Base-by-base conservation (phyloP, 2,113 vertebrate genomes). In the Myxocyprinus asiaticus region DNA sequence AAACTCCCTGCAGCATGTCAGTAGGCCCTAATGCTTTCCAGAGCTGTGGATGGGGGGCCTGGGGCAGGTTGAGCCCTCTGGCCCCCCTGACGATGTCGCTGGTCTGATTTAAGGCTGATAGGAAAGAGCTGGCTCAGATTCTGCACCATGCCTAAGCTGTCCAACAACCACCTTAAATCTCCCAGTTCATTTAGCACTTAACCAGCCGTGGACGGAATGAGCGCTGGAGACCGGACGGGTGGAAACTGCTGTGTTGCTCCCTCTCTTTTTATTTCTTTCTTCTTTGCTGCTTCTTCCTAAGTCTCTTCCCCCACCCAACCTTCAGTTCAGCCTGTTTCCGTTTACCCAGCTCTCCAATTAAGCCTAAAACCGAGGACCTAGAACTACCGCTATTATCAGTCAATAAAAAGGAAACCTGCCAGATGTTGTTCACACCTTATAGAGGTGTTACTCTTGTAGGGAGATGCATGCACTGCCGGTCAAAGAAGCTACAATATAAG, bases 141-240 rank as follows among this genome's bases (percentile, higher is more conserved):
- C 58, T 48, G 42, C 70, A 43, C 67, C 64, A 33, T 33, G 22
- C 22, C 22, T 33, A 33, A 33, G 22, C 22, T 33, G 22, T 33
- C 22, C 22, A 33, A 33, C 22, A 33, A 33, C 22, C 47, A 81
- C 81, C 70, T 78, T 78, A 87, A 84, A 87, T 84, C 79, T 85
- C 67, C 67, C 81, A 80, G 79, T 70, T 82, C 84, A 75, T 83
- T 83, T 85, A 84, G 71, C 58, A 77, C 76, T 81, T 82, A 83
- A 84, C 72, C 69, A 77, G 77, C 67, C 83, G 77, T 78, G 79
- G 83, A 83, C 17, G 10, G 64, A 73, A 68, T 56, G 48, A 67
- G 62, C 51, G 14, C 62, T 67, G 65, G 82, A 77, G 81, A 80
- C 79, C 58, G 45, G 65, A 70, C 9, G 58, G 12, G 61, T 65